A percentile compares a stretch with the other conserved stretches of the same genome.
Evolutionary conservation across 1,140 invertebrate genomes (phyloP).

Genomic region (Philotrypesis tridentata): DNA sequence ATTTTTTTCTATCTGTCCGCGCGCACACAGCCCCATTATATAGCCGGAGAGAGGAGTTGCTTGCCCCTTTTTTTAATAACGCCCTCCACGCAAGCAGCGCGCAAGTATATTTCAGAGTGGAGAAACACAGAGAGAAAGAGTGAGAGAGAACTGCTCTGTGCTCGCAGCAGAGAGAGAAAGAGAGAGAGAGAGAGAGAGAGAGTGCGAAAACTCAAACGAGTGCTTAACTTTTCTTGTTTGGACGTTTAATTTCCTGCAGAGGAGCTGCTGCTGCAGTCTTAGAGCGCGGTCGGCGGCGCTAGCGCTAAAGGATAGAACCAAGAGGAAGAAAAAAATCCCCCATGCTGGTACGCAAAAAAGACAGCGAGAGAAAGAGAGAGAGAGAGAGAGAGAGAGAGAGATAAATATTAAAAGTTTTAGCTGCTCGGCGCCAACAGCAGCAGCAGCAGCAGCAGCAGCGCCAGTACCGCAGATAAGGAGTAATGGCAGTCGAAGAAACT

Average conservation of each 20-base stretch:
- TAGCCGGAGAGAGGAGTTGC: not conserved
- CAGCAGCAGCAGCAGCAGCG: not conserved
- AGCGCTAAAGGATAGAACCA: not conserved
- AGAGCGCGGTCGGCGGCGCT: not conserved
- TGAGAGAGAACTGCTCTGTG: no score
- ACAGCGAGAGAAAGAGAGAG: no score
- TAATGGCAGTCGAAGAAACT: conserved; percentile 4
- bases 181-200: not conserved
- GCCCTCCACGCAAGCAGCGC: not conserved
- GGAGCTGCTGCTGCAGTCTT: not conserved
- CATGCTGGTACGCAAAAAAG: not conserved
- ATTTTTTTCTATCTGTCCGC: conserved; percentile 28
- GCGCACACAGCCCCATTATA: not conserved
- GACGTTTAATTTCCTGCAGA: conserved; percentile 47
- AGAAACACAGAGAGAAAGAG: not conserved
- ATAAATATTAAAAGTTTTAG: conserved; percentile 25
- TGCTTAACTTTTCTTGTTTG: conserved; percentile 42
- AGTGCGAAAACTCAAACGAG: conserved; percentile 26
- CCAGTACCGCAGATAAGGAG: not conserved
- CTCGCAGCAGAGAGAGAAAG: no score
- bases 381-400: no score
- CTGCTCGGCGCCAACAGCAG: not conserved
- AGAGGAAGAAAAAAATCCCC: not conserved
- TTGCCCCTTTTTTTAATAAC: not conserved
- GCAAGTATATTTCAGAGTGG: not conserved